phyloP scores from a whole-genome alignment of 1,140 invertebrate species.

The Brachionus asplanchnoidis region DNA sequence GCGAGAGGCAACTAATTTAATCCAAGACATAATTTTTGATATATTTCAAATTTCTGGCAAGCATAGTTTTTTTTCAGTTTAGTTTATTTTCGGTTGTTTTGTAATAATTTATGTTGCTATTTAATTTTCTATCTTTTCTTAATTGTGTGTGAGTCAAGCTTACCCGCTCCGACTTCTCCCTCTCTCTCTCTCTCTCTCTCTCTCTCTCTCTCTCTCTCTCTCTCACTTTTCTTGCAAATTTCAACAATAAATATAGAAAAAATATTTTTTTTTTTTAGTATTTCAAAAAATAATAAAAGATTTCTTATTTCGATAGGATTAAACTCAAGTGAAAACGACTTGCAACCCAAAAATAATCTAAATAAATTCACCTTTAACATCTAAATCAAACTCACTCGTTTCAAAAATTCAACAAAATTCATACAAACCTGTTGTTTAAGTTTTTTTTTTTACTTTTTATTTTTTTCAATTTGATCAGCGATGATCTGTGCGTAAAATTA shows the following conservation, averaged over 20 bases:
- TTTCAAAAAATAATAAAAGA: constrained; percentile 30
- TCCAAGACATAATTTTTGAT: constrained; percentile 19
- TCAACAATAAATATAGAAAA: constrained; percentile 26
- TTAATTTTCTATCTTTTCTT: constrained; percentile 34
- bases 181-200: not conserved
- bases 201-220: not conserved
- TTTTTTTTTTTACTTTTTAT: too few relatives aligned
- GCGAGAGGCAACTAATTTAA: not conserved
- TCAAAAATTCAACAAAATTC: too few relatives aligned
- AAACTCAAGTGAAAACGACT: not conserved
- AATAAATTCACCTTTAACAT: not conserved
- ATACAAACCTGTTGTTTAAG: too few relatives aligned
- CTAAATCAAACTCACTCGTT: too few relatives aligned
- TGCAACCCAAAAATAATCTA: not conserved
- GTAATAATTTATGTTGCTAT: constrained; percentile 38
- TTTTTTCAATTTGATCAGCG: too few relatives aligned
- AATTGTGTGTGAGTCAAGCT: not conserved
- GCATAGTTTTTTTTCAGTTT: not conserved
- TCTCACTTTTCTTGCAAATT: not conserved
- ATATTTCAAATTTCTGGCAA: not conserved
- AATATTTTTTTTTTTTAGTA: constrained; percentile 8
- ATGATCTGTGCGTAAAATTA: too few relatives aligned
- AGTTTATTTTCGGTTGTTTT: constrained; percentile 18
- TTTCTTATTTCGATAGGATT: constrained; percentile 1
- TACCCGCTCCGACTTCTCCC: not conserved